Base-by-base conservation (phyloP, 2,113 vertebrate species). In the Galemys pyrenaicus region DNA sequence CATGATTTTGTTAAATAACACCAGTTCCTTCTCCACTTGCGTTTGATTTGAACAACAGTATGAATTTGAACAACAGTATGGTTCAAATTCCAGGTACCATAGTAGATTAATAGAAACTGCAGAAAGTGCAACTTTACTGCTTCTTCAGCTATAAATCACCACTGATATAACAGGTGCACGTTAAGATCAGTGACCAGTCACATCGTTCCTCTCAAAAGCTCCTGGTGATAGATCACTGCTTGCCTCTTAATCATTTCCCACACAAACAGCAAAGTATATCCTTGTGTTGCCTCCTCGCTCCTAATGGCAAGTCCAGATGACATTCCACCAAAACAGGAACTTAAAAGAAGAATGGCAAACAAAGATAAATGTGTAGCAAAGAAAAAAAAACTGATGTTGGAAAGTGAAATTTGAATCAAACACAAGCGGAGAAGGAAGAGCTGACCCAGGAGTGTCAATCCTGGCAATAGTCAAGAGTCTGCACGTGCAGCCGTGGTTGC, bases 1-100 rank as follows among this genome's bases (percentile, higher is more conserved):
- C 68, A 49, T 41, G 41, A 22, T 83, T 92, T 44, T 85, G 28
- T 64, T 74, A 64, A 77, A 77, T 85, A 86, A 94, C 41, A 86
- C 20, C 51, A 89, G 74, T 82, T 44, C 62, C 37, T 83, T n/a
- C n/a, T n/a, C n/a, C n/a, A n/a, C n/a, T n/a, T n/a, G n/a, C n/a
- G n/a, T n/a, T n/a, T n/a, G n/a, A n/a, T n/a, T n/a, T n/a, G n/a
- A n/a, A n/a, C n/a, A n/a, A n/a, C n/a, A n/a, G n/a, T n/a, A n/a
- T n/a, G n/a, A n/a, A n/a, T n/a, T n/a, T n/a, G n/a, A n/a, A n/a
- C 39, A 92, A 70, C 9, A 71, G 12, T 35, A 12, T 39, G 9
- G n/a, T 35, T 68, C n/a, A 71, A 86, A 95, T 28, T 81, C 28
- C 46, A 89, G 16, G 71, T 64, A 82, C 56, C 39, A n/a, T 9